Evolutionary conservation across 1,140 invertebrate species (phyloP), one percentile per base, ranked within the genome.

Genomic region (Drosophila serrata): DNA sequence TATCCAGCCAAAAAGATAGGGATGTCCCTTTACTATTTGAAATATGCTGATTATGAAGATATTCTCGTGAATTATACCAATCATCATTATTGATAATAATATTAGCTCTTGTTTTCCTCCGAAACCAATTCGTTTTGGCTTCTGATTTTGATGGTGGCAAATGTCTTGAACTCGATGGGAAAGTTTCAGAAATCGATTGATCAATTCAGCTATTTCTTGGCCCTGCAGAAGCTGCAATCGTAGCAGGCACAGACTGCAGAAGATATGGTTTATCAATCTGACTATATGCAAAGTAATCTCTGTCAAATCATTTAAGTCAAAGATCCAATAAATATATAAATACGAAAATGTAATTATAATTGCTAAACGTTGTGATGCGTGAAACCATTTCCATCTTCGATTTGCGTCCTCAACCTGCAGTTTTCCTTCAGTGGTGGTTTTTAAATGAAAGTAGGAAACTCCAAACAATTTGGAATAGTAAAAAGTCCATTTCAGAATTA

Each of bases 131-230:
- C 0, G 17, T 9, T 22, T 53, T 2, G 35, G n/a, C n/a, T n/a
- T n/a, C n/a, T n/a, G n/a, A n/a, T n/a, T n/a, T n/a, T n/a, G n/a
- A n/a, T n/a, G 8, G 0, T 68, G 29, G 3, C 46, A 42, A 17
- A 69, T 19, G 3, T n/a, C 40, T 9, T 48, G 42, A 11, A 65
- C 48, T 12, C 56, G 22, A 6, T 24, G 42, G 11, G 58, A 73
- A 15, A 82, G 22, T 7, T 43, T 7, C 6, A 84, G 7, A 11
- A 55, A 79, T 8, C 37, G 13, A 35, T 82, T 72, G 3, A 79
- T 40, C 24, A 84, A 3, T 2, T 12, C 0, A 12, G 45, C 24
- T 0, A 60, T 12, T 0, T 59, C 27, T 2, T 56, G 6, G 8
- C 19, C 59, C 29, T 72, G 17, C 13, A 4, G 33, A n/a, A 68